Base-by-base conservation (phyloP, 2,113 vertebrate genomes). In the Progne subis region DNA sequence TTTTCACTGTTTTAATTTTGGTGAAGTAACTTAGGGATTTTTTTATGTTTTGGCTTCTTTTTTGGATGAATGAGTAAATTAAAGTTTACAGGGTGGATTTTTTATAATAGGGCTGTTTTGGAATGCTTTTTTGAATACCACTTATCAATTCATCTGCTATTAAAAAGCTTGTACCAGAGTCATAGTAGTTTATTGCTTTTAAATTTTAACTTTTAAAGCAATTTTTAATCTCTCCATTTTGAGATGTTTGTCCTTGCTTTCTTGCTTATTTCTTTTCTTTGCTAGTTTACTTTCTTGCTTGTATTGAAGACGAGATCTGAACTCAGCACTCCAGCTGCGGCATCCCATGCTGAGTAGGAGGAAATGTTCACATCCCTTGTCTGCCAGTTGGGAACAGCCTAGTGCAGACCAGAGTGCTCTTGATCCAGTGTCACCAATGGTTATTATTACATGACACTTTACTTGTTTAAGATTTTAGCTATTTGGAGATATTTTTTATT, bases 21-120 rank as follows among this genome's bases (percentile, higher is more conserved):
- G 8, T 37, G 5, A 17, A 52, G 1, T 12, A 46, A 68, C 8
- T 43, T n/a, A 28, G 7, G 8, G 0, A 0, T 2, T 34, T 50
- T 57, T 55, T 41, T 52, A 12, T 28, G 2, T 19, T 34, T 55
- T 32, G 10, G 3, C 24, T 39, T 13, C 13, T 37, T 69, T 71
- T 50, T 39, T 26, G 3, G 55, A 77, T 4, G 29, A 68, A 65
- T 43, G 4, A 69, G 3, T 39, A 72, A 67, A 79, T 44, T 4
- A 37, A 67, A 39, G 6, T 50, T 14, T 68, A 34, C 24, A 79
- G 24, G 12, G 68, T 12, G 5, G 1, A 3, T 82, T 82, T 61
- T 41, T 13, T 67, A 9, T 55, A 68, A 43, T 8, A 68, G 1
- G 1, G 2, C 8, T 76, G 2, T 50, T 82, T 57, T 61, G 9